phyloP scores from a whole-genome alignment of 2,888 invertebrate species.

The Yponomeuta cagnagella region DNA sequence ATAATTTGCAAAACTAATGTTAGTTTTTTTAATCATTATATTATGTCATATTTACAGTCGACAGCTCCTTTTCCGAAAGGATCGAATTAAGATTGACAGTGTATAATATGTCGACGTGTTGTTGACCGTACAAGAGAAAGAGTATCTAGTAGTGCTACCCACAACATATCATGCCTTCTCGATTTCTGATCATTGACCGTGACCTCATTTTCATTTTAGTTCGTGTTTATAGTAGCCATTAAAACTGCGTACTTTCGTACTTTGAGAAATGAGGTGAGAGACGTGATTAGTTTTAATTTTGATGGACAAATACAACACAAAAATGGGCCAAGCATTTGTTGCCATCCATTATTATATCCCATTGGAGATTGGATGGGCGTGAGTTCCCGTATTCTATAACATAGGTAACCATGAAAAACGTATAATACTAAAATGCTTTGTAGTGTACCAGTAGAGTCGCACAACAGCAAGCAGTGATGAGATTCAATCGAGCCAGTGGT shows the following conservation, averaged over 20 bases:
- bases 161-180: conserved; percentile 1
- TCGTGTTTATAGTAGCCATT: neutral
- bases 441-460: neutral
- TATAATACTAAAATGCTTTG: too few relatives aligned
- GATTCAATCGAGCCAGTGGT: conserved; percentile 26
- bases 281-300: neutral
- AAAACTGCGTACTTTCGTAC: neutral
- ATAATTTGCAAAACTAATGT: too few relatives aligned
- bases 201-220: conserved; percentile 15
- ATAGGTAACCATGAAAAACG: too few relatives aligned
- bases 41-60: too few relatives aligned
- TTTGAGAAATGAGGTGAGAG: neutral
- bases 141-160: neutral
- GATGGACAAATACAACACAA: neutral
- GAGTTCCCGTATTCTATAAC: too few relatives aligned
- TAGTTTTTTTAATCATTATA: too few relatives aligned
- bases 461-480: conserved; percentile 13
- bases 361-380: too few relatives aligned
- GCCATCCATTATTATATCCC: too few relatives aligned
- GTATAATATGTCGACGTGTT: too few relatives aligned
- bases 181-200: conserved; percentile 11
- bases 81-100: too few relatives aligned
- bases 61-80: too few relatives aligned
- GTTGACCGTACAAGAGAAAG: neutral
- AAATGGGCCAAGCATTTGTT: neutral